A percentile compares a stretch with the other conserved stretches of the same genome.
These are phyloP conservation scores for Nysson spinosus DNA, from an alignment of 2,888 invertebrate genomes.

Conservation along the genomic window DNA sequence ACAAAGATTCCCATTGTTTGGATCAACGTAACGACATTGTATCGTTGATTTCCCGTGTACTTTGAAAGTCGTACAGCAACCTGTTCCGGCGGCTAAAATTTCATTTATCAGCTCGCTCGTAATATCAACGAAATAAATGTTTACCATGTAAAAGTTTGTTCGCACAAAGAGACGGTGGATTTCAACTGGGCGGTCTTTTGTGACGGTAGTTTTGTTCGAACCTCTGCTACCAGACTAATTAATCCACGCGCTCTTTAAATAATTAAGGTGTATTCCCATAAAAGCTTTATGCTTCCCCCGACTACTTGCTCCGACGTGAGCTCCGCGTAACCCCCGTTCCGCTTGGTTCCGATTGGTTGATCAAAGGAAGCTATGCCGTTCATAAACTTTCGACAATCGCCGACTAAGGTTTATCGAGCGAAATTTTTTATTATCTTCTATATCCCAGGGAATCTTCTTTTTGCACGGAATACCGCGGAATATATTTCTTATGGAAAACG, in stretches of 20 bases:
- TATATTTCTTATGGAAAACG: no score
- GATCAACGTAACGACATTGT: no score
- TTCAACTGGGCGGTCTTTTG: slow-evolving; percentile 14
- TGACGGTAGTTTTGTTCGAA: slow-evolving; percentile 3
- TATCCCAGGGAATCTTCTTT: no score
- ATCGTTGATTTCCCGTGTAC: no score
- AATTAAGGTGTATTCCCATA: slow-evolving; percentile 8
- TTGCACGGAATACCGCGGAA: not conserved
- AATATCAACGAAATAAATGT: slow-evolving; percentile 25
- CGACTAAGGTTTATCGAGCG: not conserved
- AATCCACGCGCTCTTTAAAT: slow-evolving; percentile 24
- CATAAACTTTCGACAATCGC: not conserved
- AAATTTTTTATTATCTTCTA: no score
- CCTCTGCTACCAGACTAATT: slow-evolving; percentile 19
- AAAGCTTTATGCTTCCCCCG: not conserved
- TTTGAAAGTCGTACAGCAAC: no score
- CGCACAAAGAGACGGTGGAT: slow-evolving; percentile 16
- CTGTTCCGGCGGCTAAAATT: not conserved
- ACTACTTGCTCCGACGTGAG: not conserved
- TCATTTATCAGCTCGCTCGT: not conserved
- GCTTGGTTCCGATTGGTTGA: not conserved
- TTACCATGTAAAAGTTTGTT: slow-evolving; percentile 18
- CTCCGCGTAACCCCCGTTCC: not conserved
- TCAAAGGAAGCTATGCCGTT: not conserved
- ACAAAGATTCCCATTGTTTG: no score